A percentile compares a stretch with the other conserved stretches of the same genome.
These are phyloP conservation scores for Lithophane ornitopus DNA, from an alignment of 2,888 invertebrate genomes.

Conservation along the genomic window DNA sequence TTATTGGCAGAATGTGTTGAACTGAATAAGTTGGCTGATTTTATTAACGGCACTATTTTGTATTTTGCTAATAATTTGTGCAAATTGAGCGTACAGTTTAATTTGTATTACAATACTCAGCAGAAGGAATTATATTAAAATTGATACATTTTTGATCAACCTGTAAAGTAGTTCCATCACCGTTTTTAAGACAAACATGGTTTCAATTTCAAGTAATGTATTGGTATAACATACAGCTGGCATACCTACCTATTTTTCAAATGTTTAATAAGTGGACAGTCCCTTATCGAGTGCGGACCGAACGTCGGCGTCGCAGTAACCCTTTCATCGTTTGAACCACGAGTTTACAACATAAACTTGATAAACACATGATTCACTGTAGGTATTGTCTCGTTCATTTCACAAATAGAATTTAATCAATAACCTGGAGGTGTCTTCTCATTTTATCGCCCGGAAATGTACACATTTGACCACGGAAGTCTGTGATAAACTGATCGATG, in stretches of 20 bases:
- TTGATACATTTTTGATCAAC: not conserved
- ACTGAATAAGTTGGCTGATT: not conserved
- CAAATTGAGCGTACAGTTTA: not conserved
- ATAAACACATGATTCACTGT: slow-evolving; percentile 28
- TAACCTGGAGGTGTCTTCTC: not conserved
- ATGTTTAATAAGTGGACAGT: slow-evolving; percentile 3
- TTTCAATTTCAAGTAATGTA: slow-evolving; percentile 2
- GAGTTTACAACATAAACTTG: slow-evolving; percentile 8
- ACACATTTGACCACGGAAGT: slow-evolving; percentile 20
- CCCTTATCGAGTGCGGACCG: slow-evolving; percentile 1
- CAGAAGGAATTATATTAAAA: not conserved
- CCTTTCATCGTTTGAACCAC: slow-evolving; percentile 24
- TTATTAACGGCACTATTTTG: not conserved
- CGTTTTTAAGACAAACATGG: not conserved
- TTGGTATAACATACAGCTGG: no score
- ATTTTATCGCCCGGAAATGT: slow-evolving; percentile 31
- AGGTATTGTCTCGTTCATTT: slow-evolving; percentile 3
- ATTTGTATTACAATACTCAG: not conserved
- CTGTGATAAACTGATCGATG: slow-evolving; percentile 28
- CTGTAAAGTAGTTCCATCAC: no score
- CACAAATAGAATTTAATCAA: slow-evolving; percentile 21
- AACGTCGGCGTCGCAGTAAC: not conserved
- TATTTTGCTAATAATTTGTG: not conserved
- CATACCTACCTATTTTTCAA: not conserved
- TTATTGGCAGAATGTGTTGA: slow-evolving; percentile 34